These are phyloP conservation scores for Penelope pileata DNA, from an alignment of 2,113 vertebrate species.

Conservation along the genomic window DNA sequence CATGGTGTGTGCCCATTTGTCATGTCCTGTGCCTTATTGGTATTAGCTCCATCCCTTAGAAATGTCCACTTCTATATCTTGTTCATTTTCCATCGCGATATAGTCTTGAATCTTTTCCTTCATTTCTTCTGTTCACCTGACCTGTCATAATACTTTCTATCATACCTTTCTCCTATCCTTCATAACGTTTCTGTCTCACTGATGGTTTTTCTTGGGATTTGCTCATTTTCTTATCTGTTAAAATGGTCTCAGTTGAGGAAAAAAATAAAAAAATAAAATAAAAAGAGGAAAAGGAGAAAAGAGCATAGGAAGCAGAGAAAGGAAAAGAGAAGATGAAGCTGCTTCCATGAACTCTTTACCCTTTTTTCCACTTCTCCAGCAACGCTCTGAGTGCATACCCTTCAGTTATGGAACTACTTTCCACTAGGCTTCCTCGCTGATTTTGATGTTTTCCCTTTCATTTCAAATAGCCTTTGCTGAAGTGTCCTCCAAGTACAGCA, in stretches of 20 bases:
- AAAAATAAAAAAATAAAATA: neutral
- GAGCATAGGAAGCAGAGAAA: neutral
- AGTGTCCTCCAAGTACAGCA: neutral
- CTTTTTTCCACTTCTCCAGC: neutral
- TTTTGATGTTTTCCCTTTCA: neutral
- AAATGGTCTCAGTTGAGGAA: neutral
- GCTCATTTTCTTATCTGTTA: neutral
- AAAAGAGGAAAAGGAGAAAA: neutral
- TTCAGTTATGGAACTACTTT: neutral
- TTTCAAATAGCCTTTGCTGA: neutral
- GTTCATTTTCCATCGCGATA: neutral
- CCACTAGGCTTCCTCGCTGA: neutral
- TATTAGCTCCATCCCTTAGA: neutral
- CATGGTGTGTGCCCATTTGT: neutral
- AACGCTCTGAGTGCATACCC: neutral
- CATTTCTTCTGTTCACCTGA: neutral
- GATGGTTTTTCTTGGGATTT: neutral
- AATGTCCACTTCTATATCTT: neutral
- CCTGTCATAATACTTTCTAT: neutral
- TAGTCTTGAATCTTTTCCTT: neutral
- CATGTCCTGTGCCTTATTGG: neutral
- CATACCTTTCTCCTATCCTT: neutral
- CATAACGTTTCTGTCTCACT: neutral
- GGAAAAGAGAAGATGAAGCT: neutral
- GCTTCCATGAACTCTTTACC: neutral